Percentiles rank a stretch among this genome's conserved stretches.
Conservation (phyloP, 1,140 invertebrate genomes). For the Tribolium castaneum region DNA sequence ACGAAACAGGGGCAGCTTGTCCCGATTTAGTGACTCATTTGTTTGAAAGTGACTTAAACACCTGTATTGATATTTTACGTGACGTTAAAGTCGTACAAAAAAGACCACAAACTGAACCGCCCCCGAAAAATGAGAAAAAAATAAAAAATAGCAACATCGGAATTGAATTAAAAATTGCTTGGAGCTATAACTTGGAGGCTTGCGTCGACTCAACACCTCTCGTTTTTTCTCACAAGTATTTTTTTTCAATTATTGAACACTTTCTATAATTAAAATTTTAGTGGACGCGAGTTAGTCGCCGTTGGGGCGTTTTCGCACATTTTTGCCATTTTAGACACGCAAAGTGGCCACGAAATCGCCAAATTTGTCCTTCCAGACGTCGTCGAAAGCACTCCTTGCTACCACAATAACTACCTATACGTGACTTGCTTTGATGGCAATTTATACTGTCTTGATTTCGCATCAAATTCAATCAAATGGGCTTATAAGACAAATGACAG, state of each 20-base stretch:
- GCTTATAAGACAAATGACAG: constrained; percentile 69
- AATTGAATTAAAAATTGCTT: constrained; percentile 59
- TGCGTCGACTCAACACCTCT: constrained; percentile 79
- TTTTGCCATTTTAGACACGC: constrained; percentile 68
- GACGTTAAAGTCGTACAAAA: constrained; percentile 19
- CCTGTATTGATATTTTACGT: constrained; percentile 42
- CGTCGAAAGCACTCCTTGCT: constrained; percentile 62
- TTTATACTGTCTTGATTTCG: constrained; percentile 71
- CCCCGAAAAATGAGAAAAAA: not conserved
- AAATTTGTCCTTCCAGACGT: constrained; percentile 58
- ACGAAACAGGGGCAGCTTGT: constrained; percentile 39
- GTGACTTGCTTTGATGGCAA: constrained; percentile 76
- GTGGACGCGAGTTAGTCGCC: constrained; percentile 53
- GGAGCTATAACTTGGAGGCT: constrained; percentile 74
- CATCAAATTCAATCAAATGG: constrained; percentile 71
- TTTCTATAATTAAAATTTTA: not conserved
- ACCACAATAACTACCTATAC: constrained; percentile 63
- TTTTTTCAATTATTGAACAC: not conserved
- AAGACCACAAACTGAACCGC: not conserved
- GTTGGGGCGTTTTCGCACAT: constrained; percentile 74
- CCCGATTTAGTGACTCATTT: constrained; percentile 56
- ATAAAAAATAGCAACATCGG: not conserved
- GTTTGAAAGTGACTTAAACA: constrained; percentile 57
- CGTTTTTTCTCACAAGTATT: constrained; percentile 67
- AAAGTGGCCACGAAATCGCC: constrained; percentile 61